Conservation (phyloP, 1,140 invertebrate genomes). For the Parasteatoda tepidariorum region DNA sequence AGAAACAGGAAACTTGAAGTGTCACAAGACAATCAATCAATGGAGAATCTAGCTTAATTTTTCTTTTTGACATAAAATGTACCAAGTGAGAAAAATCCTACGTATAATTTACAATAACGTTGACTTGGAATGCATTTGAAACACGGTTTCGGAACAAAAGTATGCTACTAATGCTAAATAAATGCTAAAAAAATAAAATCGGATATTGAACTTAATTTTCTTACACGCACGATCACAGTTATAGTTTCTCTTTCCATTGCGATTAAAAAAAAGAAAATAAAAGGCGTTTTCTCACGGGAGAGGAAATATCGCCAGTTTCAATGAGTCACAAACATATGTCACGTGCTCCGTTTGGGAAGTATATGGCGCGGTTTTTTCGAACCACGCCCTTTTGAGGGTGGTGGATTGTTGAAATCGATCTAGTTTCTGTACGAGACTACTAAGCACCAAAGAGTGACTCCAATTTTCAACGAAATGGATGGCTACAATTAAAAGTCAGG, state of each 20-base stretch:
- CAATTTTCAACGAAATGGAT: constrained; percentile 47
- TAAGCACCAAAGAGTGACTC: constrained; percentile 10
- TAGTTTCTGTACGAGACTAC: not conserved
- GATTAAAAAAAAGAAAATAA: not conserved
- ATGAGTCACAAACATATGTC: constrained; percentile 57
- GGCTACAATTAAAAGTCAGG: constrained; percentile 38
- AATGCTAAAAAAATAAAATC: not conserved
- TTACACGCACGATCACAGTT: not conserved
- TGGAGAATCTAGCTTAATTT: too few species aligned
- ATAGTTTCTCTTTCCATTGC: not conserved
- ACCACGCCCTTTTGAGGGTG: constrained; percentile 21
- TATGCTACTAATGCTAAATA: not conserved
- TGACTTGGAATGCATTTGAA: not conserved
- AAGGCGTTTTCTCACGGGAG: not conserved
- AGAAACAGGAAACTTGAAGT: too few species aligned
- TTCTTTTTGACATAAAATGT: too few species aligned
- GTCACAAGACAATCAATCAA: too few species aligned
- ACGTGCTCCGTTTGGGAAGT: constrained; percentile 1
- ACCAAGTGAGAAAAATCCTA: too few species aligned
- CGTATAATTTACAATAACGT: too few species aligned
- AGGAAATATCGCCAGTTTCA: not conserved
- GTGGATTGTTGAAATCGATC: constrained; percentile 30
- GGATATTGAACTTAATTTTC: not conserved
- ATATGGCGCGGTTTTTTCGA: not conserved
- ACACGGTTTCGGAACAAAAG: not conserved